phyloP scores from a whole-genome alignment of 1,140 invertebrate genomes.

The Ostrea denselamellosa region DNA sequence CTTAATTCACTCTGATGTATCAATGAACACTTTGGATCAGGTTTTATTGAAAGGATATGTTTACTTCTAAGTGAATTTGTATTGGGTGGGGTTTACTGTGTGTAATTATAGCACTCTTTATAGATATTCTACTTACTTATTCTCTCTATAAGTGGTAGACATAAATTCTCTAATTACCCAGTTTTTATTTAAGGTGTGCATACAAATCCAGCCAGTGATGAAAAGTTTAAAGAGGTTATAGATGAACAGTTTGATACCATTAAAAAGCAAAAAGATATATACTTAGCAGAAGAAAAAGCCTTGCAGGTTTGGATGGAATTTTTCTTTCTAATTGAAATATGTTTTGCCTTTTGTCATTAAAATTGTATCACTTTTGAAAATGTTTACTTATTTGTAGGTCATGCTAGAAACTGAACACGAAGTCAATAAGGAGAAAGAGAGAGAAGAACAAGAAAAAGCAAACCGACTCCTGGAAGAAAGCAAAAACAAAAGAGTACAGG shows the following conservation, averaged over 20 bases:
- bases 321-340: background rate
- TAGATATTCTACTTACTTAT: background rate
- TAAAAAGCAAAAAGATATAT: constrained; percentile 50
- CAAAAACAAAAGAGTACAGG: constrained; percentile 44
- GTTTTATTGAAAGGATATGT: no score
- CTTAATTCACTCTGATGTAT: no score
- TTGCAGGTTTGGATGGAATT: constrained; percentile 33
- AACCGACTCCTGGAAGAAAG: constrained; percentile 51
- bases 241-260: constrained; percentile 28
- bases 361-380: no score
- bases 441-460: constrained; percentile 46
- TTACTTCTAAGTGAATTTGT: no score
- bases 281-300: constrained; percentile 50
- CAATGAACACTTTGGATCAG: no score
- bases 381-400: constrained; percentile 60
- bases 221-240: constrained; percentile 37
- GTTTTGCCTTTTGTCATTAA: no score
- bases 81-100: no score
- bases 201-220: constrained; percentile 41
- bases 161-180: background rate
- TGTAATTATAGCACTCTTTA: no score
- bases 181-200: constrained; percentile 15
- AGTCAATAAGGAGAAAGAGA: constrained; percentile 64
- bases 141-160: background rate
- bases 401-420: constrained; percentile 78